Conservation (phyloP, 2,113 vertebrate species). For the Dascyllus trimaculatus region DNA sequence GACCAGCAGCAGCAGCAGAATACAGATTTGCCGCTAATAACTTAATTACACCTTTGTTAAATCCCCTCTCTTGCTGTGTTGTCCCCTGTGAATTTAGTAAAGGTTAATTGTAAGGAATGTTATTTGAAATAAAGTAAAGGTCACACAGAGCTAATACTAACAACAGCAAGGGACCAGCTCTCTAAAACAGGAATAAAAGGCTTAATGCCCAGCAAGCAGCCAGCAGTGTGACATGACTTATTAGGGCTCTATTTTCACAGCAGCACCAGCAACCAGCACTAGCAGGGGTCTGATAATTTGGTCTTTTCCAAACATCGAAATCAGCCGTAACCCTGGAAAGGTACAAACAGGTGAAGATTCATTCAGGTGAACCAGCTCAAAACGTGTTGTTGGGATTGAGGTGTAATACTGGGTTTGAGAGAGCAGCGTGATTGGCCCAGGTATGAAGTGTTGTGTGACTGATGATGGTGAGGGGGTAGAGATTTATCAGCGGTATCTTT, state of each 20-base stretch:
- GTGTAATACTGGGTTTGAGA: not conserved
- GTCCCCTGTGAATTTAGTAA: not conserved
- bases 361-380: not conserved
- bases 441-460: not conserved
- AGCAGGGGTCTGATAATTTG: not conserved
- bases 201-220: not conserved
- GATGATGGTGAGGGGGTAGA: not conserved
- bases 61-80: not conserved
- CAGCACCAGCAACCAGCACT: not conserved
- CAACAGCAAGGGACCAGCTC: not conserved
- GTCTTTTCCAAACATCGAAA: not conserved
- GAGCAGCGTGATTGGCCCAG: not conserved
- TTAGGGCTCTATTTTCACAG: not conserved
- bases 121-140: not conserved
- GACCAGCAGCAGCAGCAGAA: not conserved
- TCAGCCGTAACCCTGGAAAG: not conserved
- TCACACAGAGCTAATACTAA: not conserved
- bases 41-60: not conserved
- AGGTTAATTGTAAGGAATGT: not conserved
- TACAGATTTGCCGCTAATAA: not conserved
- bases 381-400: not conserved
- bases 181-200: not conserved
- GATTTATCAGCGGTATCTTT: not conserved
- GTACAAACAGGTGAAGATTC: not conserved
- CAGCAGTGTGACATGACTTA: not conserved